These are phyloP conservation scores for Tubulanus polymorphus DNA, from an alignment of 2,888 invertebrate species.

Conservation along the genomic window DNA sequence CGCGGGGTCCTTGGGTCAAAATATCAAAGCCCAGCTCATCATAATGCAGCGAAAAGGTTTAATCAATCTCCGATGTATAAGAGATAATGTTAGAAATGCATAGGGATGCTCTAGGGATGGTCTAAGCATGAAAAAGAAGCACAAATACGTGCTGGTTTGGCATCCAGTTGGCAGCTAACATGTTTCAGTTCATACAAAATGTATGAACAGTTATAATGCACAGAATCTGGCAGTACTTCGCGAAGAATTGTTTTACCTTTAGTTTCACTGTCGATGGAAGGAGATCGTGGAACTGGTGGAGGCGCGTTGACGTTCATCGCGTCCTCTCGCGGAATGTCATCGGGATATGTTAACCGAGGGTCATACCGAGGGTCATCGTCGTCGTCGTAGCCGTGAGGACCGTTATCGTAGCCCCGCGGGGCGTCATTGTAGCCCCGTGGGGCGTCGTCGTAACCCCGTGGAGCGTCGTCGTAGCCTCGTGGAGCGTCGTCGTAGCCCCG, in stretches of 20 bases:
- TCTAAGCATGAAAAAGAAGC: too few species aligned
- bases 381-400: conserved; percentile 29
- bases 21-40: too few species aligned
- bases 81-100: too few species aligned
- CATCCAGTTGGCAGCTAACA: too few species aligned
- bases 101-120: too few species aligned
- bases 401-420: conserved; percentile 15
- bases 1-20: too few species aligned
- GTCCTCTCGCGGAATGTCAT: conserved; percentile 3
- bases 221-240: not conserved
- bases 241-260: conserved; percentile 12
- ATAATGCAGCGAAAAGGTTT: too few species aligned
- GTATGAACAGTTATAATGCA: too few species aligned
- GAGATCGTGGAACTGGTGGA: conserved; percentile 16
- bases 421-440: not conserved
- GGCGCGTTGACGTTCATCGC: conserved; percentile 8
- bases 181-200: too few species aligned
- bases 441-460: not conserved
- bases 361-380: conserved; percentile 14
- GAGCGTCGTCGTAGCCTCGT: not conserved
- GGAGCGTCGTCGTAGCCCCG: not conserved
- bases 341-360: not conserved
- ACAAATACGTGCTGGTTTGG: too few species aligned
- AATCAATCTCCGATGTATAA: too few species aligned
- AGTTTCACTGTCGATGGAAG: conserved; percentile 22